phyloP scores from a whole-genome alignment of 2,888 invertebrate genomes.

The Atethmia centrago region DNA sequence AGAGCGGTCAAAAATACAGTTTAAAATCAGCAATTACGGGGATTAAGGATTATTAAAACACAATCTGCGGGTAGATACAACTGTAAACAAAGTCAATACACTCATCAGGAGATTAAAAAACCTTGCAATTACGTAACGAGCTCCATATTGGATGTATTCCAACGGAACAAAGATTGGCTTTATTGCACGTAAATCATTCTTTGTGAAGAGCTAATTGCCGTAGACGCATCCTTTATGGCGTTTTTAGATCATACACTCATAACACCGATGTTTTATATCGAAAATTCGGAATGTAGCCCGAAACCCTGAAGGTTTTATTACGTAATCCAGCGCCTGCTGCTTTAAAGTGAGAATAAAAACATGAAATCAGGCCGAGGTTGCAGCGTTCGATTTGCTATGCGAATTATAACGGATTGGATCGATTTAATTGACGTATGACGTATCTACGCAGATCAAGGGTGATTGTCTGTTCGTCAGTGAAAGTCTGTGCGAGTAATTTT shows the following conservation, averaged over 20 bases:
- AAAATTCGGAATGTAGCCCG: slow-evolving; percentile 13
- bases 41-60: slow-evolving; percentile 44
- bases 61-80: slow-evolving; percentile 35
- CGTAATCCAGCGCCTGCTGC: slow-evolving; percentile 48
- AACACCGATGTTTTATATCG: slow-evolving; percentile 22
- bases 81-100: slow-evolving; percentile 65
- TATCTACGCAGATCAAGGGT: slow-evolving; percentile 30
- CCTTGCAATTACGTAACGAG: slow-evolving; percentile 68
- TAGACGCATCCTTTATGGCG: slow-evolving; percentile 37
- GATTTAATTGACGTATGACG: slow-evolving; percentile 56
- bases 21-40: slow-evolving; percentile 22
- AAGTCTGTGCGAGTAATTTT: slow-evolving; percentile 47
- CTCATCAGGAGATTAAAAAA: slow-evolving; percentile 63
- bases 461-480: slow-evolving; percentile 43
- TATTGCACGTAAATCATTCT: slow-evolving; percentile 72
- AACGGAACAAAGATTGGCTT: slow-evolving; percentile 73
- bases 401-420: slow-evolving; percentile 63
- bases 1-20: slow-evolving; percentile 20
- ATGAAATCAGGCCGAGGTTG: slow-evolving; percentile 72
- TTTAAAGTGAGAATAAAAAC: slow-evolving; percentile 66
- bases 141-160: slow-evolving; percentile 73
- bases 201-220: slow-evolving; percentile 70
- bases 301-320: slow-evolving; percentile 50
- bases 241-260: slow-evolving; percentile 40
- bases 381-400: slow-evolving; percentile 62